These are phyloP conservation scores for Schlechtendalia chinensis DNA, from an alignment of 1,140 invertebrate species.

Conservation along the genomic window DNA sequence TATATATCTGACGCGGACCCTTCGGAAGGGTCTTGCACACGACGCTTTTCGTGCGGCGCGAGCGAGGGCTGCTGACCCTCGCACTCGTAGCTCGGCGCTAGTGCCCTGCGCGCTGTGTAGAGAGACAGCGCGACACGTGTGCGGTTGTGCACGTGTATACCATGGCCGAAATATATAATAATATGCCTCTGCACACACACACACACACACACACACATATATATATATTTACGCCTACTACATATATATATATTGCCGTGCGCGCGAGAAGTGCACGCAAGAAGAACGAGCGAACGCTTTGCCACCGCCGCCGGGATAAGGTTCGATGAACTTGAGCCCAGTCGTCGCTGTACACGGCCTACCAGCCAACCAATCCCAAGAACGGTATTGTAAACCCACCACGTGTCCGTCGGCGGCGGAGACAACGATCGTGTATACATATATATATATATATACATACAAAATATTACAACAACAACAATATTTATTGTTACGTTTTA, in stretches of 20 bases:
- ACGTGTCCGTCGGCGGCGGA: background rate
- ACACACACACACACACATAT: background rate
- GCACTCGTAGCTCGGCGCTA: too few relatives aligned
- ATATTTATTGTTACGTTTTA: background rate
- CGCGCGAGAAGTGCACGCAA: slow-evolving; percentile 15
- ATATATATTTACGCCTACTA: background rate
- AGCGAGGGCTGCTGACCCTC: slow-evolving; percentile 24
- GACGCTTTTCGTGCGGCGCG: slow-evolving; percentile 14
- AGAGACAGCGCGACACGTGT: slow-evolving; percentile 5
- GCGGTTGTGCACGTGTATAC: background rate
- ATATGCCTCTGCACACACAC: background rate
- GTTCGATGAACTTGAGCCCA: slow-evolving; percentile 3
- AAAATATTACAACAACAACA: background rate
- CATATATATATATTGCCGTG: background rate
- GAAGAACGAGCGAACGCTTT: background rate
- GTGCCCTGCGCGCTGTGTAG: background rate
- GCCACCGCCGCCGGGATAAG: background rate
- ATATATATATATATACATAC: too few relatives aligned
- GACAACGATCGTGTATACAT: background rate
- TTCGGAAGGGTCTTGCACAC: slow-evolving; percentile 13
- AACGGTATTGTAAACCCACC: slow-evolving; percentile 23
- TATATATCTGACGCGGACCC: background rate
- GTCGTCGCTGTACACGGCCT: background rate
- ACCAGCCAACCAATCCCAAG: slow-evolving; percentile 11
- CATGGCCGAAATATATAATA: too few relatives aligned